phyloP scores from a whole-genome alignment of 2,113 vertebrate species.

The Mystacornis crossleyi region DNA sequence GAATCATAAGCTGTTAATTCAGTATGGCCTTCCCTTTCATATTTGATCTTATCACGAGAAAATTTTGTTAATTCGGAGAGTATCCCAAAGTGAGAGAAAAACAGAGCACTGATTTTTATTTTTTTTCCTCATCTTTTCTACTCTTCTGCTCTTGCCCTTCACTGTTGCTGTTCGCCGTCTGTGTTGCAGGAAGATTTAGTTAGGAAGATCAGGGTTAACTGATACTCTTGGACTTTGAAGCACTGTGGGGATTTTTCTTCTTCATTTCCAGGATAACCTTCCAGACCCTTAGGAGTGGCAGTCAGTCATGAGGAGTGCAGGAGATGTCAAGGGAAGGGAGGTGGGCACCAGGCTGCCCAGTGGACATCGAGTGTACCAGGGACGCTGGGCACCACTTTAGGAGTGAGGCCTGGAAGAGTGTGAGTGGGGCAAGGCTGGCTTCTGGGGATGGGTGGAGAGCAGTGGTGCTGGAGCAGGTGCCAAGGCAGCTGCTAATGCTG shows the following conservation, averaged over 20 bases:
- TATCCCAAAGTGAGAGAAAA: not conserved
- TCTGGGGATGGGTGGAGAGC: not conserved
- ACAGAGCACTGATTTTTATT: not conserved
- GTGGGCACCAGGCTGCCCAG: too few species aligned
- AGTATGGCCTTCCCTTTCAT: not conserved
- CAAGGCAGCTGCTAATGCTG: not conserved
- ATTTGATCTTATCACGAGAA: not conserved
- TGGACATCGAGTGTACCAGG: accelerated
- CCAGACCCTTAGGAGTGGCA: not conserved
- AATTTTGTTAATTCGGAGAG: not conserved
- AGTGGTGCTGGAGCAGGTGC: not conserved
- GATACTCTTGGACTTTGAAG: not conserved
- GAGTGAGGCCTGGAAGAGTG: accelerated
- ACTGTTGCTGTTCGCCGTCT: not conserved
- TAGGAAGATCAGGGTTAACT: not conserved
- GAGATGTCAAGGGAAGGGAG: accelerated
- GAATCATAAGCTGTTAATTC: not conserved
- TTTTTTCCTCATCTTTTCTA: not conserved
- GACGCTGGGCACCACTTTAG: accelerated
- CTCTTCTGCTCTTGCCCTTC: not conserved
- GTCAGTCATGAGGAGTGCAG: not conserved
- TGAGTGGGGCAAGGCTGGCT: not conserved
- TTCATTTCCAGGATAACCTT: not conserved
- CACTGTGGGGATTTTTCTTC: not conserved
- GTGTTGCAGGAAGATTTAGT: not conserved